Base-by-base conservation (phyloP, 2,888 invertebrate species). In the Heliconius ismenius region DNA sequence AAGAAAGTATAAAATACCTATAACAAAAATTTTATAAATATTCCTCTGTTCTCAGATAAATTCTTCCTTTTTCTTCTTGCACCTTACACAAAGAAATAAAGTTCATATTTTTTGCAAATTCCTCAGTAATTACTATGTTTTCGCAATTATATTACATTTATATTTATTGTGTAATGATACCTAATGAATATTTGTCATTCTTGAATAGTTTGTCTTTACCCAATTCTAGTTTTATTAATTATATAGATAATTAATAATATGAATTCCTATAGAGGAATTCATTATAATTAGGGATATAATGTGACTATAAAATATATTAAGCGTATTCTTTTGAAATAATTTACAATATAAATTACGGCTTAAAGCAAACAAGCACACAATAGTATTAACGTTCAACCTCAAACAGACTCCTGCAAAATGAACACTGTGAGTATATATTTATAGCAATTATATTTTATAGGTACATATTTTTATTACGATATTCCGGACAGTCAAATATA, bases 341-440 rank as follows among this genome's bases (percentile, higher is more conserved):
- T 28, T 54, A 54, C 28, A 13, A 39, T 67, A 67, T 67, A 67
- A 69, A 54, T 54, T 1, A 32, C 32, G n/a, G 54, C 13, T 32
- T 2, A 58, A 2, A 11, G n/a, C 7, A 32, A 11, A 58, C 28
- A 21, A 32, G 18, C 28, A 13, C 15, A 58, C 1, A 70, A 32
- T 9, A n/a, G 15, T 58, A 58, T 13, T 28, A 58, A 58, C 32
- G 2, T 32, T 69, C 58, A 58, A 58, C 32, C 32, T 58, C 11
- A n/a, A 13, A 36, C 28, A 54, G 4, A 49, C 26, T 32, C 32
- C 13, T 28, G n/a, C n/a, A 32, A 70, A 32, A 58, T 54, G 58
- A 70, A 58, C 11, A 13, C 54, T 26, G 54, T 69, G 21, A 70
- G 32, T 70, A 54, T 60, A 21, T 9, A 69, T 64, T 64, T 64